A percentile compares a stretch with the other conserved stretches of the same genome.
phyloP scores from a whole-genome alignment of 1,140 invertebrate species.

The Nymphalis io region DNA sequence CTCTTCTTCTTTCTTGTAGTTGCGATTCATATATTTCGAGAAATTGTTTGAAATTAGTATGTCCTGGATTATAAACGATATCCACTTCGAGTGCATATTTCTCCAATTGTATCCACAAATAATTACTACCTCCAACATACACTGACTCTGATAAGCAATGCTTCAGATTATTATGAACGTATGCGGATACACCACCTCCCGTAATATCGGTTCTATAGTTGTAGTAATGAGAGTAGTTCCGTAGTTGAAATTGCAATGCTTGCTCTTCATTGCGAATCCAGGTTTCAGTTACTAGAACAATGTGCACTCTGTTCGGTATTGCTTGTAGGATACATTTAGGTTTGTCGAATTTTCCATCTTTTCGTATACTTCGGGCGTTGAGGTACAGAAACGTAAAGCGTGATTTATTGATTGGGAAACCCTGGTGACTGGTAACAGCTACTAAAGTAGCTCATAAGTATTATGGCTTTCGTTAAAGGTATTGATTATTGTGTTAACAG shows the following conservation, averaged over 20 bases:
- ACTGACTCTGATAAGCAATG: background rate
- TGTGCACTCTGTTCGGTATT: conserved; percentile 14
- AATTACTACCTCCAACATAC: conserved; percentile 15
- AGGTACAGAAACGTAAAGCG: conserved; percentile 6
- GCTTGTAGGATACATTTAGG: conserved; percentile 20
- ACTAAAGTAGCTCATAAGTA: background rate
- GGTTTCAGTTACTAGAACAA: conserved; percentile 29
- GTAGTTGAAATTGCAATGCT: conserved; percentile 20
- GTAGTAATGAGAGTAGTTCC: conserved; percentile 25
- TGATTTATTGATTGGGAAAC: background rate
- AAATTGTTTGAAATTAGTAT: conserved; percentile 16
- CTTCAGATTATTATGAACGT: conserved; percentile 12
- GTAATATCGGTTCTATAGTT: conserved; percentile 14
- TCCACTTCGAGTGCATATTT: conserved; percentile 23
- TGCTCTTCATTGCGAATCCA: conserved; percentile 18
- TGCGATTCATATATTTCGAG: conserved; percentile 9
- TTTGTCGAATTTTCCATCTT: conserved; percentile 20
- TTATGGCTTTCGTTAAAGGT: background rate
- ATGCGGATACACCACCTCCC: conserved; percentile 17
- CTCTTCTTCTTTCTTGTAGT: conserved; percentile 19
- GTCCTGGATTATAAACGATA: conserved; percentile 15
- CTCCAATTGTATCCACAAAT: conserved; percentile 17
- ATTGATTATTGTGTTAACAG: no score
- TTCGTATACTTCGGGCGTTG: conserved; percentile 12
- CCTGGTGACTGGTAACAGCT: background rate